Conservation (phyloP, 2,113 vertebrate species). For the Myotis brandtii region DNA sequence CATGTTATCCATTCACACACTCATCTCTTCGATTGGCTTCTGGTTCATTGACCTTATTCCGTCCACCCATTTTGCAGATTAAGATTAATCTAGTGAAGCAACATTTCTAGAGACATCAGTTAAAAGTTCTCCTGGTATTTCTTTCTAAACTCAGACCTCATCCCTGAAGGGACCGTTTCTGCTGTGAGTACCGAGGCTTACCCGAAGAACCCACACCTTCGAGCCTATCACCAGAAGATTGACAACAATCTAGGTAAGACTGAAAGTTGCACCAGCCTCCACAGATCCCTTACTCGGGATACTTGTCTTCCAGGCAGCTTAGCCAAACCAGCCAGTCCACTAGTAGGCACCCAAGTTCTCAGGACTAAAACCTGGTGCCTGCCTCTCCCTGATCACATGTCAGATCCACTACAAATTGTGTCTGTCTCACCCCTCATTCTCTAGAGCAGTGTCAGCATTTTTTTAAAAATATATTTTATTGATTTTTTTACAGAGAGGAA, state of each 20-base stretch:
- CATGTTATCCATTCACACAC: no score
- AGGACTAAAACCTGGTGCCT: background rate
- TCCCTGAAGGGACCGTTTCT: slow-evolving; percentile 69
- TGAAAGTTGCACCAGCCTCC: background rate
- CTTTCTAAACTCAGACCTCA: slow-evolving; percentile 65
- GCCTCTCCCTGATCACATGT: background rate
- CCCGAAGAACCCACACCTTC: slow-evolving; percentile 89
- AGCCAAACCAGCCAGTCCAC: rapidly evolving
- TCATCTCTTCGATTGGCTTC: background rate
- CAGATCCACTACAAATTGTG: background rate
- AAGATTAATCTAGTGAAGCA: background rate
- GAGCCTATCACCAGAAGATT: slow-evolving; percentile 92
- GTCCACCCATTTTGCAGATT: background rate
- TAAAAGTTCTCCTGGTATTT: background rate
- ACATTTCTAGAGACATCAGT: background rate
- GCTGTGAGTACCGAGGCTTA: slow-evolving; percentile 83
- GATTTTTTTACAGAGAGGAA: no score
- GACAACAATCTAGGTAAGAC: slow-evolving; percentile 94
- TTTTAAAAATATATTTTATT: no score
- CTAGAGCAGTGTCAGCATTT: no score
- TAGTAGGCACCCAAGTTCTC: background rate
- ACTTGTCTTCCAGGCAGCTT: background rate
- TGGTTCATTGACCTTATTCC: background rate
- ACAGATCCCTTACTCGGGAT: background rate
- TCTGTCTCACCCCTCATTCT: background rate